Conservation (phyloP, 1,140 invertebrate genomes). For the Lasioglossum albipes region DNA sequence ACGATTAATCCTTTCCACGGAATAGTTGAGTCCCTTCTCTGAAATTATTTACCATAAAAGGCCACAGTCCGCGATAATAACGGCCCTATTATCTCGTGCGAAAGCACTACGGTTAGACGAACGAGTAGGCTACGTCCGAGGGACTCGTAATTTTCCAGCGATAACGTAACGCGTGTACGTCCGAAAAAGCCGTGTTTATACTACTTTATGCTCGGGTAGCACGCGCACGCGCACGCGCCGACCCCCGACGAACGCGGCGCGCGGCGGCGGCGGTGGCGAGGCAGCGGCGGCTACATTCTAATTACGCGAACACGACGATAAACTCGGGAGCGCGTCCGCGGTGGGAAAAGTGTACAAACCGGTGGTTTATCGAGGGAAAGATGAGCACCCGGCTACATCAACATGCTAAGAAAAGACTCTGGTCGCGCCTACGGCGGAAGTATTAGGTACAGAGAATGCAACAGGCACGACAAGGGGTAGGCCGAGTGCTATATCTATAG, state of each 20-base stretch:
- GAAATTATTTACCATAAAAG: slow-evolving; percentile 17
- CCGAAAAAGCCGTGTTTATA: slow-evolving; percentile 10
- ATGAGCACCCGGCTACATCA: slow-evolving; percentile 2
- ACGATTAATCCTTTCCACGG: not conserved
- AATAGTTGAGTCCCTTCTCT: not conserved
- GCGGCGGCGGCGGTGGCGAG: too few species aligned
- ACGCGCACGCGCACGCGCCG: not conserved
- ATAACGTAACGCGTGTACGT: slow-evolving; percentile 5
- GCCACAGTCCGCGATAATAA: slow-evolving; percentile 27
- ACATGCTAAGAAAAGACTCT: slow-evolving; percentile 24
- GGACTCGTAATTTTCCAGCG: not conserved
- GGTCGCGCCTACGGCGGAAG: slow-evolving; percentile 15
- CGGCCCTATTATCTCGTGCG: not conserved
- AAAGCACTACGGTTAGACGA: not conserved
- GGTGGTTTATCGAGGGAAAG: not conserved
- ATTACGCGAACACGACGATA: slow-evolving; percentile 7
- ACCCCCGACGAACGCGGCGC: too few species aligned
- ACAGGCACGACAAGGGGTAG: slow-evolving; percentile 47
- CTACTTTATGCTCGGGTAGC: not conserved
- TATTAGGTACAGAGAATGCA: slow-evolving; percentile 48
- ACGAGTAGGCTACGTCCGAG: not conserved
- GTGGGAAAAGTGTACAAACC: not conserved
- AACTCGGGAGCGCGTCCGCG: not conserved
- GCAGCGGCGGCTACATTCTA: slow-evolving; percentile 8
- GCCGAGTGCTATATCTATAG: slow-evolving; percentile 34